A percentile compares a stretch with the other conserved stretches of the same genome.
These are phyloP conservation scores for Macroramphosus scolopax DNA, from an alignment of 2,797 vertebrate species.

Conservation along the genomic window DNA sequence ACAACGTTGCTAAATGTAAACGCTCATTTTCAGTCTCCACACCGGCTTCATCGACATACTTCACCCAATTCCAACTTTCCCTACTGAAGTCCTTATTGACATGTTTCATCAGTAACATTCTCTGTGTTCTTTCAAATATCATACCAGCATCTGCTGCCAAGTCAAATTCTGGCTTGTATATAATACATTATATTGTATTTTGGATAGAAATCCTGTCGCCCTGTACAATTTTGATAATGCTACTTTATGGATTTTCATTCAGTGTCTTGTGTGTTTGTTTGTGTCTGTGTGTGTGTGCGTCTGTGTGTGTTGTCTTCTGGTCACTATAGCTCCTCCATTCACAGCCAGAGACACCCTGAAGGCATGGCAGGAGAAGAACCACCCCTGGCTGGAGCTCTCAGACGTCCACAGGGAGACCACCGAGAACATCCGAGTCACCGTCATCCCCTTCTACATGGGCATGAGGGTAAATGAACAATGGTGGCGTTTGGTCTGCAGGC, in stretches of 20 bases:
- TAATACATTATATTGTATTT: too few relatives aligned
- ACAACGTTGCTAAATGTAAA: slow-evolving; percentile 91
- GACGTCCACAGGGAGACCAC: slow-evolving; percentile 98
- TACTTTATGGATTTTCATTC: not conserved
- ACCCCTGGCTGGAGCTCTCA: slow-evolving; percentile 96
- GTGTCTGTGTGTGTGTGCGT: not conserved
- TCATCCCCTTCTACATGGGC: slow-evolving; percentile 99
- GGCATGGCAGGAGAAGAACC: slow-evolving; percentile 99
- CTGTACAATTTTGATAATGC: not conserved
- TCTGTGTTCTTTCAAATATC: too few relatives aligned
- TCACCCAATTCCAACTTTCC: too few relatives aligned
- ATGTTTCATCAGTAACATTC: too few relatives aligned
- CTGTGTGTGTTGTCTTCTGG: not conserved
- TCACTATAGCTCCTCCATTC: slow-evolving; percentile 84
- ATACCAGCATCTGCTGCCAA: too few relatives aligned
- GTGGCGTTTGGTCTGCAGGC: not conserved
- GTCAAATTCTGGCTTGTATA: not conserved
- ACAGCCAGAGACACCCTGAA: slow-evolving; percentile 89
- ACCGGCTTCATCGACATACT: too few relatives aligned
- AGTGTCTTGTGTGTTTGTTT: too few relatives aligned
- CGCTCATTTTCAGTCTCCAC: not conserved
- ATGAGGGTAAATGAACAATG: slow-evolving; percentile 83
- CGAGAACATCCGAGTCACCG: slow-evolving; percentile 94
- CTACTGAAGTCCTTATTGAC: too few relatives aligned
- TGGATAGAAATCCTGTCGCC: not conserved